Evolutionary conservation across 2,888 invertebrate genomes (phyloP), one percentile per base, ranked within the genome.

Genomic region (Atethmia centrago): DNA sequence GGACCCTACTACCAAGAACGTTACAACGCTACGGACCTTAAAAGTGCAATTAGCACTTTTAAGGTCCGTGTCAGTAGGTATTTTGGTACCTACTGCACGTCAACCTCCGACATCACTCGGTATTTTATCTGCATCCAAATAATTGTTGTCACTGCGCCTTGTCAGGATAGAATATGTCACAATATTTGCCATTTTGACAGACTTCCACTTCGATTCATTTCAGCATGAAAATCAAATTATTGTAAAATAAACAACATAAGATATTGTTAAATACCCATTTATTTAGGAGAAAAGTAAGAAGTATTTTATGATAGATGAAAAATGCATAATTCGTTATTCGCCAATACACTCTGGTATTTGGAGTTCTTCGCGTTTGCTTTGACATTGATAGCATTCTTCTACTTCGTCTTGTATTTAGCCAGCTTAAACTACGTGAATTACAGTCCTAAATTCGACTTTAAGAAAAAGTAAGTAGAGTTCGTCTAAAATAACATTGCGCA

Each of bases 261-360:
- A 56, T 74, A 10, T 25, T 59, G 59, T 28, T 63, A 36, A n/a
- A 25, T 19, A n/a, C 16, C 14, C 51, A 3, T 53, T 36, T 28
- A n/a, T 28, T 36, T 28, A 42, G 3, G 2, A 56, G 0, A 78
- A 58, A 16, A 42, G 19, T 14, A 21, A 67, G 14, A 42, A 49
- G 16, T 61, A 40, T 31, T 45, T 55, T 14, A 42, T 56, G 28
- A 53, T 63, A 63, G 47, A 28, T 58, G 31, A 49, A 88, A 80
- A 83, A 92, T 93, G 93, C 87, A 90, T 71, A 74, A 45, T 59
- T 58, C 90, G 10, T 75, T 90, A 68, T 94, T 92, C 74, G 92
- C 95, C 0, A 93, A 89, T 76, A 82, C 89, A 7, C 84, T 95
- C 3, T 96, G 96, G 96, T 95, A 95, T 83, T 86, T 95, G 47